Evolutionary conservation across 1,140 invertebrate species (phyloP), one percentile per base, ranked within the genome.

Genomic region (Eumeta japonica): DNA sequence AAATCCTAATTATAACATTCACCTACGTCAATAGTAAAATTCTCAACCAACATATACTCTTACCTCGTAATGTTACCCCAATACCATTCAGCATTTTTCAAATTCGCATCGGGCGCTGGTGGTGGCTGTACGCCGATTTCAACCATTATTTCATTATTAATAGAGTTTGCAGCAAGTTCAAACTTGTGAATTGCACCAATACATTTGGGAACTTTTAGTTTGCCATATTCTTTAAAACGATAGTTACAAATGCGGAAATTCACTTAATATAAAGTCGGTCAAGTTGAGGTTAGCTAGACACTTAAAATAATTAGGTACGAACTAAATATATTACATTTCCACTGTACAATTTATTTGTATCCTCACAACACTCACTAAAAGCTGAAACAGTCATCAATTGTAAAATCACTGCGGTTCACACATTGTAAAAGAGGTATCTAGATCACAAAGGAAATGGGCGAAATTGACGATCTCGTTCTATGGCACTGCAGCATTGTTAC

Each of bases 41-140:
- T 5, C 20, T 19, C 20, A 10, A 19, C 11, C 11, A 16, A 11
- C 7, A 37, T 16, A 35, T 17, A 32, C 14, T 1, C 31, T 55
- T 58, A 77, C 75, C 75, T 55, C 35, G 73, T 71, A 43, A 77
- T 77, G 51, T 76, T 70, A 33, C 75, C 75, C 75, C 75, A 77
- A 47, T 75, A 77, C 75, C 75, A 77, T 47, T 74, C 71, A 18
- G 70, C 67, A 49, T 73, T 71, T 54, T 77, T 71, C 37, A 77
- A 52, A 34, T 51, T 68, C 36, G 67, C 64, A 43, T 71, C 66
- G 33, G 61, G 55, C 29, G 64, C 57, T 50, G 67, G 59, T 43
- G 68, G 66, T 29, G 60, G 64, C 16, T 47, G 64, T 16, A 48
- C 58, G 32, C 65, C 66, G 55, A 61, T 66, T 60, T 71, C 66